Base-by-base conservation (phyloP, 1,140 invertebrate species). In the Lepidurus couesii region DNA sequence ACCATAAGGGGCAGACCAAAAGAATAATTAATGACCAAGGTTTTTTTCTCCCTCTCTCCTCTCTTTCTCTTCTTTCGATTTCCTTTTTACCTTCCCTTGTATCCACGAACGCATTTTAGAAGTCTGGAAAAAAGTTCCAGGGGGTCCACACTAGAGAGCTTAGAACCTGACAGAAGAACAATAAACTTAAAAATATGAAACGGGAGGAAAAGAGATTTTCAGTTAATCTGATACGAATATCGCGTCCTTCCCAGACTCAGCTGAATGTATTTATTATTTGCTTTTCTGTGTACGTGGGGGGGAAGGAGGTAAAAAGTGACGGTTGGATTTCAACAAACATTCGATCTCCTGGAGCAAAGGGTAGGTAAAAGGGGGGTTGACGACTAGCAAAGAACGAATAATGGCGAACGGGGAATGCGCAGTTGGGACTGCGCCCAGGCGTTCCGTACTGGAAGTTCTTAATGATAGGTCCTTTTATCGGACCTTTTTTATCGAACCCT, bases 1-100 rank as follows among this genome's bases (percentile, higher is more conserved):
- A 65, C 53, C 53, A 65, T 65, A 65, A 65, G 53, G 53, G 53
- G 53, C 53, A 65, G 53, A 65, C 53, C 53, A 65, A 65, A 65
- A 65, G 53, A 65, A 65, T 65, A 65, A 65, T 65, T 65, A 65
- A 65, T 65, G 53, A 65, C 53, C 53, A 13, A 65, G 6, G 16
- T 13, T 65, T 65, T 65, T 65, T 21, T 65, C 53, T 65, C 13
- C n/a, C 13, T 16, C 53, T 13, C 34, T 65, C n/a, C 53, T 65
- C 53, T 16, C 6, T 65, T 11, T 21, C 47, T 1, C 53, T 65
- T 21, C 13, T 65, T 21, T 13, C n/a, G 7, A 7, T n/a, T 65
- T 65, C 53, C 53, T 65, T 65, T 65, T 65, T 5, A 21, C 53
- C 1, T 65, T 65, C 53, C 53, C 53, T 65, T 65, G 53, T 65